Evolutionary conservation across 2,113 vertebrate species (phyloP).

Genomic region (Buteo buteo): DNA sequence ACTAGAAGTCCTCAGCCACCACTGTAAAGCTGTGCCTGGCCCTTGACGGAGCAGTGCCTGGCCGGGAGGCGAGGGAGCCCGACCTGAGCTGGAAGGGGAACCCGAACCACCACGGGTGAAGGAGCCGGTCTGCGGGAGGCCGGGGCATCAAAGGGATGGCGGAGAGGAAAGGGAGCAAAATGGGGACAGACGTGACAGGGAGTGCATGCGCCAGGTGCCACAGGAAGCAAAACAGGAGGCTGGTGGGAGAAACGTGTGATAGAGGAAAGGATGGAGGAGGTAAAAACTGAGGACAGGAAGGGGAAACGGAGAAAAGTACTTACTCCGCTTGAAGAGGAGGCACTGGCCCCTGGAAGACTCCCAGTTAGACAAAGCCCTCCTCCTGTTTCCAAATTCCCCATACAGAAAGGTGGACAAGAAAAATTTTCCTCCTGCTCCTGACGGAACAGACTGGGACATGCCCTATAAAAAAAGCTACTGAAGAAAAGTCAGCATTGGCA

Average conservation of each 20-base stretch:
- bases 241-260: fast-evolving
- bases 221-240: neutral
- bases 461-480: neutral
- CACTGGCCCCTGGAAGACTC: neutral
- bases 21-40: neutral
- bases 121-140: neutral
- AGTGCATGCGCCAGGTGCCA: fast-evolving
- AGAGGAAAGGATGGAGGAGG: neutral
- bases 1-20: neutral
- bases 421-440: neutral
- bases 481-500: neutral
- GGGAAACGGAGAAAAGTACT: neutral
- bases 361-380: neutral
- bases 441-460: neutral
- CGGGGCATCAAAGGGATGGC: fast-evolving
- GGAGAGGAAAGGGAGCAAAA: neutral
- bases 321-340: neutral
- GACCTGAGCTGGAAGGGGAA: neutral
- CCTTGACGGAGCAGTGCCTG: neutral
- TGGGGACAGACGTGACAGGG: neutral
- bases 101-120: fast-evolving
- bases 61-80: fast-evolving
- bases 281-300: neutral
- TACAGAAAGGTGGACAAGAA: neutral
- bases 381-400: neutral